Evolutionary conservation across 2,113 vertebrate species (phyloP), one percentile per base, ranked within the genome.

Genomic region (Halichoerus grypus): DNA sequence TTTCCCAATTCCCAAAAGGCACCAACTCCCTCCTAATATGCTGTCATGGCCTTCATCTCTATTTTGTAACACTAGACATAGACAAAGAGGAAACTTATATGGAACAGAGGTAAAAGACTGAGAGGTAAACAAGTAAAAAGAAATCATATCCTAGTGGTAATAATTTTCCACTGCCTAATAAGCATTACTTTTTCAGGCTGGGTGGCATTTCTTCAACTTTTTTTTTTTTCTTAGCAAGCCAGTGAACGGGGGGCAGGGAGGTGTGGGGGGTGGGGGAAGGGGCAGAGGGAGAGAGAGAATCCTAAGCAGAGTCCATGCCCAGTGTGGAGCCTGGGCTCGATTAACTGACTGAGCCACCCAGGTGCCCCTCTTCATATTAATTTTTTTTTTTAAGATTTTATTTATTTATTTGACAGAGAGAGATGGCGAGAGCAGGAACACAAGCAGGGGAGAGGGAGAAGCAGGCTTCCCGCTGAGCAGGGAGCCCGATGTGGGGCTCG

Each of bases 81-180:
- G 11, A 87, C 71, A 77, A 96, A 94, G 46, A 22, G 57, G 49
- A 53, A 92, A 80, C n/a, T 33, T 79, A 39, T 15, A 13, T 81
- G 65, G 14, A 81, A 55, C 3, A 71, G 65, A 95, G 13, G 53
- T 77, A n/a, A 89, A 96, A 89, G 61, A 91, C 10, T 93, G 77
- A 39, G 59, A 72, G 3, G 24, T 84, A 72, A 91, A 61, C 19
- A 87, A 59, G 26, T 57, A 69, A 55, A 92, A 97, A 81, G 6
- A 90, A 84, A 69, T 65, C 69, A 85, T 49, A 89, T 61, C 18
- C 24, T 31, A 55, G 24, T 26, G 1, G 21, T 81, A 65, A 33
- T 55, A 61, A 77, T 65, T 81, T 92, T 94, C 22, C 84, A 94
- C 59, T 97, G 36, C n/a, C 16, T 12, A 89, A 49, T 10, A 94